Evolutionary conservation across 1,140 invertebrate genomes (phyloP).

Genomic region (Muscidifurax raptorellus): DNA sequence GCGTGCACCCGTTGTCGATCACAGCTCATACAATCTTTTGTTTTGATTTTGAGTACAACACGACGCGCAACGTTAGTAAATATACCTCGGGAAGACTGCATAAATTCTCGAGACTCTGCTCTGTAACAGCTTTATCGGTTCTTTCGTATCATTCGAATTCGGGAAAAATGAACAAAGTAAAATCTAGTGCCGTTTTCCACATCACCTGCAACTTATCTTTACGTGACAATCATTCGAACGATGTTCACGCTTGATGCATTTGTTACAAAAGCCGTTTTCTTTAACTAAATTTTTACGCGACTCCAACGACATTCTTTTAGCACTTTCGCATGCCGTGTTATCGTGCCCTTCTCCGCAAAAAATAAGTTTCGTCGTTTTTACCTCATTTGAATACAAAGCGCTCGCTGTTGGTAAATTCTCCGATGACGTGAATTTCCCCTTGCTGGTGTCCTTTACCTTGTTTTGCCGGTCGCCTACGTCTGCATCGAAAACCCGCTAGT

Average conservation of each 20-base stretch:
- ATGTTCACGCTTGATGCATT: constrained; percentile 50
- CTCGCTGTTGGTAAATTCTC: constrained; percentile 43
- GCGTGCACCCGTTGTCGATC: constrained; percentile 52
- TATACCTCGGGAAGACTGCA: constrained; percentile 49
- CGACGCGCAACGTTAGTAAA: constrained; percentile 54
- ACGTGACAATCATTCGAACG: constrained; percentile 38
- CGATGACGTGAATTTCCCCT: background rate
- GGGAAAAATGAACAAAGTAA: constrained; percentile 51
- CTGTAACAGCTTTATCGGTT: constrained; percentile 36
- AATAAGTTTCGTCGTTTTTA: constrained; percentile 11
- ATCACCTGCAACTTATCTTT: constrained; percentile 50
- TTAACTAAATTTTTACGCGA: background rate
- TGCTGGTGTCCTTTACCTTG: constrained; percentile 22
- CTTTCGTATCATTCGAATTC: constrained; percentile 29
- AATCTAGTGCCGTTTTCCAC: constrained; percentile 41
- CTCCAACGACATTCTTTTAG: constrained; percentile 11
- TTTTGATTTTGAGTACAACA: constrained; percentile 47
- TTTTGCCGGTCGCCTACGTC: background rate
- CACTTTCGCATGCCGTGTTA: constrained; percentile 5
- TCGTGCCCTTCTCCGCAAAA: constrained; percentile 20
- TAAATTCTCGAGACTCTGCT: constrained; percentile 50
- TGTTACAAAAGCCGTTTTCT: constrained; percentile 49
- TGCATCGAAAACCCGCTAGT: constrained; percentile 30
- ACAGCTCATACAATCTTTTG: constrained; percentile 51
- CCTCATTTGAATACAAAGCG: constrained; percentile 23